Evolutionary conservation across 2,797 vertebrate species (phyloP).

Genomic region (Pangasius macronema): DNA sequence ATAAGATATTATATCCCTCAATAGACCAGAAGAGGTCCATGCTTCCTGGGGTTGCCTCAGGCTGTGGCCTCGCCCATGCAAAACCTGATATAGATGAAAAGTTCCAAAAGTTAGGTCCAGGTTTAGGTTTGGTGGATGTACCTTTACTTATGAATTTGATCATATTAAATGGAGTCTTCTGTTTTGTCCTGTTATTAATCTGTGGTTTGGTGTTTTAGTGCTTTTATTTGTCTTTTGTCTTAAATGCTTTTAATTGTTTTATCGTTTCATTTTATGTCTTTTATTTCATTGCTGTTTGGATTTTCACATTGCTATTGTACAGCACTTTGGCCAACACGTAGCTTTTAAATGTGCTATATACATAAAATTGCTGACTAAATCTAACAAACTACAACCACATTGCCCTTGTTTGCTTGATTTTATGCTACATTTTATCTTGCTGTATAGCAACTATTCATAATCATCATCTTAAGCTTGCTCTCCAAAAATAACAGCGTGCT

Average conservation of each 20-base stretch:
- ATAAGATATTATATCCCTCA: neutral
- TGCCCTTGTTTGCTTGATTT: neutral
- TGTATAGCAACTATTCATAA: neutral
- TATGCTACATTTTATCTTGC: neutral
- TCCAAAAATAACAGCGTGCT: neutral
- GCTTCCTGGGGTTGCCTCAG: neutral
- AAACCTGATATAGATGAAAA: neutral
- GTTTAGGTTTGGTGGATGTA: neutral
- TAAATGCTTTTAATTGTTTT: neutral
- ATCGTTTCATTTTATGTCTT: neutral
- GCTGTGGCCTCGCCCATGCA: neutral
- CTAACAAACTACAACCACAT: neutral
- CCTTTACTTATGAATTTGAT: neutral
- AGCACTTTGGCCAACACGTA: neutral
- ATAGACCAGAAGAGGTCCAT: neutral
- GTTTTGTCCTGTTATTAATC: neutral
- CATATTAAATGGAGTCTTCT: neutral
- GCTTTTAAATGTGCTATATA: neutral
- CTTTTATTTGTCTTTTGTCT: neutral
- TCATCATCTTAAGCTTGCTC: neutral
- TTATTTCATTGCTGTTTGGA: neutral
- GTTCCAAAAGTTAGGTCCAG: neutral
- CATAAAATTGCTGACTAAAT: neutral
- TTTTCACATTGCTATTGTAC: neutral
- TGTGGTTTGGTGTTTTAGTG: neutral